These are phyloP conservation scores for Alosa sapidissima DNA, from an alignment of 2,797 vertebrate species.

Conservation along the genomic window DNA sequence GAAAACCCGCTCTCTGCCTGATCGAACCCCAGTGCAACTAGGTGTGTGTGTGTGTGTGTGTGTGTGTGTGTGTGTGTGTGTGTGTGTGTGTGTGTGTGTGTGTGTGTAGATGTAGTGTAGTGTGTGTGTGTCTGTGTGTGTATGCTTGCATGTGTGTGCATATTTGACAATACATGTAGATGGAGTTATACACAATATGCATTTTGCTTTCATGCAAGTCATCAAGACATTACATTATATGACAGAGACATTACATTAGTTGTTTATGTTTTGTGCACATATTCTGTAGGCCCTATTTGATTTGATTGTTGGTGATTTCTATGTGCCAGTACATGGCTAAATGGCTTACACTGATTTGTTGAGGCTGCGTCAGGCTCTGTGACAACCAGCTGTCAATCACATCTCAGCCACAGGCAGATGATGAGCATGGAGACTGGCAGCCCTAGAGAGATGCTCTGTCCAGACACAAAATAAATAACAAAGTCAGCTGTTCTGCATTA, in stretches of 20 bases:
- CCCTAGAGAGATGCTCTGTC: not conserved
- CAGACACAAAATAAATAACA: not conserved
- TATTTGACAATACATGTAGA: not conserved
- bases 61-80: slow-evolving; percentile 33
- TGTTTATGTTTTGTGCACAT: not conserved
- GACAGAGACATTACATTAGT: not conserved
- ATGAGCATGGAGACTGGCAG: not conserved
- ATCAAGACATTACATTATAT: too few species aligned
- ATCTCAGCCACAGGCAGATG: not conserved
- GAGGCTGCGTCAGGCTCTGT: not conserved
- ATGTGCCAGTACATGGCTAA: not conserved
- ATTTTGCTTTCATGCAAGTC: too few species aligned
- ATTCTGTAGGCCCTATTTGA: not conserved
- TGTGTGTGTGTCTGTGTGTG: slow-evolving; percentile 1
- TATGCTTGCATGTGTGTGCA: not conserved
- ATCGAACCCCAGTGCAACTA: slow-evolving; percentile 69
- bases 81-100: slow-evolving; percentile 24
- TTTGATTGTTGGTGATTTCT: not conserved
- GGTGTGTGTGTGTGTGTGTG: slow-evolving; percentile 38
- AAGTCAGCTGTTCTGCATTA: slow-evolving; percentile 16
- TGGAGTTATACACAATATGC: too few species aligned
- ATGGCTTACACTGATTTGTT: not conserved
- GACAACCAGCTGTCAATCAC: not conserved
- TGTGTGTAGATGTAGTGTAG: not conserved
- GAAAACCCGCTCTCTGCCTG: slow-evolving; percentile 87